Percentiles rank a stretch among this genome's conserved stretches.
phyloP scores from a whole-genome alignment of 2,113 vertebrate species.

The Hippocampus barbouri region DNA sequence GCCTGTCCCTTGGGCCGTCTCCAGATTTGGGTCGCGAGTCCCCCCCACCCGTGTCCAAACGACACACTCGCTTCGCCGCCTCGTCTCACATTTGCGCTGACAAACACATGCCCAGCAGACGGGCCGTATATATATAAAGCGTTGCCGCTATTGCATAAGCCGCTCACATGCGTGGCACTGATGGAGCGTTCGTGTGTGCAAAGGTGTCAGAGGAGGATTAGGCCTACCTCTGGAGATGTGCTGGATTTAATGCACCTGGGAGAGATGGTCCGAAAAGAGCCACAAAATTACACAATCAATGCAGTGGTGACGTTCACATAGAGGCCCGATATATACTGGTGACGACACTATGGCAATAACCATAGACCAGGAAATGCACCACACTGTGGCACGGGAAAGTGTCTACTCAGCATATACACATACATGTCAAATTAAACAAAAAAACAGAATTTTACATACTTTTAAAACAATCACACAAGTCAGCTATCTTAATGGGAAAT shows the following conservation, averaged over 20 bases:
- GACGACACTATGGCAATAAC: neutral
- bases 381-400: neutral
- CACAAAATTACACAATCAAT: slow-evolving; percentile 18
- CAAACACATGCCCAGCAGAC: slow-evolving; percentile 33
- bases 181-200: slow-evolving; percentile 32
- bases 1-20: neutral
- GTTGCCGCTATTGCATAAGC: slow-evolving; percentile 52
- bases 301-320: slow-evolving; percentile 21
- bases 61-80: slow-evolving; percentile 27
- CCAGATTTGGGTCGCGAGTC: slow-evolving; percentile 14
- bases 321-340: neutral
- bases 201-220: slow-evolving; percentile 61
- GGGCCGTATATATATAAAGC: slow-evolving; percentile 53
- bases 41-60: slow-evolving; percentile 9
- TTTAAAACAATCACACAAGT: too few relatives aligned
- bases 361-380: neutral
- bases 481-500: too few relatives aligned
- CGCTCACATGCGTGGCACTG: slow-evolving; percentile 58
- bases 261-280: slow-evolving; percentile 15
- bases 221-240: slow-evolving; percentile 26
- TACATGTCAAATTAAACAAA: too few relatives aligned
- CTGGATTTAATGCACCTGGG: slow-evolving; percentile 41
- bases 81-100: slow-evolving; percentile 1
- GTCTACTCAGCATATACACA: too few relatives aligned
- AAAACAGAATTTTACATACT: too few relatives aligned